Percentiles rank a stretch among this genome's conserved stretches.
These are phyloP conservation scores for Archilochus colubris DNA, from an alignment of 2,113 vertebrate species.

Conservation along the genomic window DNA sequence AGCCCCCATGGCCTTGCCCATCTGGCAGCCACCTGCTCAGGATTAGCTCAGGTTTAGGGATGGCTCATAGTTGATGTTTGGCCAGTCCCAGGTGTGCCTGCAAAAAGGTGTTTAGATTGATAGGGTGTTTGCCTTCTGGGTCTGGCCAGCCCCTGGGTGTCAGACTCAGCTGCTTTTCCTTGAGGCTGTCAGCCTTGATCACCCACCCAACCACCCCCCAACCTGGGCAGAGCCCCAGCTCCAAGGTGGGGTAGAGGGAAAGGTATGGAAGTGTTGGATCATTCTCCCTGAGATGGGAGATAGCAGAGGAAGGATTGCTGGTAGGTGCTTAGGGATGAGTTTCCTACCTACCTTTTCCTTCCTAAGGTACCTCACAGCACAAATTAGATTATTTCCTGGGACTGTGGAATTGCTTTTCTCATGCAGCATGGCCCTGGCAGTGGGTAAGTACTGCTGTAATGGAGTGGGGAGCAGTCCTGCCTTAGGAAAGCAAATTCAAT, in stretches of 20 bases:
- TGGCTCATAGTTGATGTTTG: neutral
- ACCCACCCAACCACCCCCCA: too few relatives aligned
- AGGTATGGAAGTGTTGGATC: accelerated
- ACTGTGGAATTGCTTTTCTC: neutral
- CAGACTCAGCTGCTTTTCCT: neutral
- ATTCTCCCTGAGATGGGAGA: neutral
- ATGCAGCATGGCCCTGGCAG: neutral
- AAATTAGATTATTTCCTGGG: neutral
- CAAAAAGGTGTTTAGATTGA: neutral
- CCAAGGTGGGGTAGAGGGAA: too few relatives aligned
- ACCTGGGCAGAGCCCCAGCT: neutral
- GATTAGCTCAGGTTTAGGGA: neutral
- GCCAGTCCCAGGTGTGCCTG: neutral
- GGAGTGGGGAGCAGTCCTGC: neutral
- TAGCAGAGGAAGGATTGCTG: accelerated
- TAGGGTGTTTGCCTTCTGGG: neutral
- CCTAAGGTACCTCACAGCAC: neutral
- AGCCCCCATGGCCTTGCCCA: neutral
- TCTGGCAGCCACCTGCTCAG: neutral
- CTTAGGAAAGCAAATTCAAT: neutral
- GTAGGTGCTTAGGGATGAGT: neutral
- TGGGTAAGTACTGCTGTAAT: neutral
- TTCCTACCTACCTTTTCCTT: neutral
- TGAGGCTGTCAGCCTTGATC: neutral
- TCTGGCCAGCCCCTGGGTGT: neutral